Base-by-base conservation (phyloP, 2,888 invertebrate genomes). In the Spodoptera picta region DNA sequence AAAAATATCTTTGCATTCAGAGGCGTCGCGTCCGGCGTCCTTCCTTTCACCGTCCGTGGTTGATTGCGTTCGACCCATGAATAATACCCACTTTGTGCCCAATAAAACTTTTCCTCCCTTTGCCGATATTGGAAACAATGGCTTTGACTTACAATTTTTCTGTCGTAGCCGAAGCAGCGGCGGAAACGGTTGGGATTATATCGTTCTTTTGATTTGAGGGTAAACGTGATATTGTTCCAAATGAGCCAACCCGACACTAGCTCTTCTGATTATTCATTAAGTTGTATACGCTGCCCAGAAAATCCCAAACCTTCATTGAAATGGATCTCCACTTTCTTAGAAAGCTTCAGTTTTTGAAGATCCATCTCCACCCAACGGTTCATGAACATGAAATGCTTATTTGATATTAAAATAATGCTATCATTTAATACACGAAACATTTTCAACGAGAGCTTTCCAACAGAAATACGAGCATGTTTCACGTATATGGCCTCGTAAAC, bases 1-100 rank as follows among this genome's bases (percentile, higher is more conserved):
- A 90, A 85, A 92, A 93, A 93, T 94, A 92, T 93, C 92, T 94
- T 93, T 91, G 91, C 93, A 94, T 93, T 94, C 93, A 86, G 88
- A 80, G 84, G 86, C 88, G 89, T 85, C 87, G 90, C 89, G 90
- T 93, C 93, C 92, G 92, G 87, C 78, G 80, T 81, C 80, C 80
- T 83, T 72, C 84, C 83, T 81, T 80, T 82, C 80, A 73, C 82
- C 80, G 83, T 80, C 84, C 85, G 86, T 85, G 87, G 88, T 87
- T 92, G 91, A 92, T 92, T 91, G 90, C 90, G 87, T 88, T 84
- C 88, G 85, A 85, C 84, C 89, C 89, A 87, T 91, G 91, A 93
- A 92, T 93, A 92, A 94, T 92, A 89, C 90, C 90, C 91, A 93
- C 94, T 93, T 93, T 92, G 92, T 90, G 90, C 91, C 88, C 90